Evolutionary conservation across 2,113 vertebrate species (phyloP), one percentile per base, ranked within the genome.

Genomic region (Egretta garzetta): DNA sequence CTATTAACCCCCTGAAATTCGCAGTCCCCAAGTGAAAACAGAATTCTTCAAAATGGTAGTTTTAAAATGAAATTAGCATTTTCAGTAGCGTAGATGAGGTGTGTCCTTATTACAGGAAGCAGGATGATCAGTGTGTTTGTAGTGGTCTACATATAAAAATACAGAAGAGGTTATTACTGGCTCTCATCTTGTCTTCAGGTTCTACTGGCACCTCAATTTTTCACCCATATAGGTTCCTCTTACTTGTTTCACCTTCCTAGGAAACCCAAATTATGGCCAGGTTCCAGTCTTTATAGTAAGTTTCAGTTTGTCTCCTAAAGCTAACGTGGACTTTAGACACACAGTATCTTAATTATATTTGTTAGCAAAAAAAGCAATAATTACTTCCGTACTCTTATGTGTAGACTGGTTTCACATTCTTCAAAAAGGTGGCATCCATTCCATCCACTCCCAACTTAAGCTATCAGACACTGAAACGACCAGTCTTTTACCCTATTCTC

Each of bases 401-500:
- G 5, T 71, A 27, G 72, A 26, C 13, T 50, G 28, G 22, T 67
- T 88, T 80, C 18, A 32, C 5, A 5, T 50, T 82, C 14, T 68
- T 86, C 16, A 26, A 11, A 50, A 66, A 56, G 6, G 8, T 20
- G 12, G 2, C 16, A 5, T 56, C 9, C 11, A 41, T 68, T 79
- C 28, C 5, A 14, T 52, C 39, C 14, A 0, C 17, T 88, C 53
- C 18, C 7, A 39, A 1, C 8, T 72, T 72, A 63, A 87, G 27
- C 33, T 28, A 1, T 72, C 16, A 27, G 37, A 5, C 30, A 8
- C 1, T 23, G 41, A 66, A 50, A 37, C 0, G 0, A 55, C 18
- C 18, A 11, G 7, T 35, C 9, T 16, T 18, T 85, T 87, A 5
- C 7, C 12, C 23, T 80, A 0, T 82, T 89, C 20, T 39, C 55